phyloP scores from a whole-genome alignment of 2,113 vertebrate species.

The Phrynocephalus versicolor region DNA sequence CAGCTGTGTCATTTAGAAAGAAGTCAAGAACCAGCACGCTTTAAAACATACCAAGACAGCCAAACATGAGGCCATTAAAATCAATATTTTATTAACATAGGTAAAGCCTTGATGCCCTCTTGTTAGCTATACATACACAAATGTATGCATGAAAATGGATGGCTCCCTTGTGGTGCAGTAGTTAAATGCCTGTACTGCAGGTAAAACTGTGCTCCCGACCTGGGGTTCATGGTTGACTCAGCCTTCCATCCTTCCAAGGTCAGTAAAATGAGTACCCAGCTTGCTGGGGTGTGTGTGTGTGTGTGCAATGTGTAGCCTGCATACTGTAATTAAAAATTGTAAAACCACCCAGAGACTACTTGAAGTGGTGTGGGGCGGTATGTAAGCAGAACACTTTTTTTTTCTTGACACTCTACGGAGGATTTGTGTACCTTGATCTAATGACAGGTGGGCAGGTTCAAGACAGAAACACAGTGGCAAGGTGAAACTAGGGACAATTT shows the following conservation, averaged over 20 bases:
- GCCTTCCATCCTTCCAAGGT: no score
- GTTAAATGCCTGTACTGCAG: no score
- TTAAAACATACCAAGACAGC: not conserved
- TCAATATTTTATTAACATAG: not conserved
- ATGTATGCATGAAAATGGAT: not conserved
- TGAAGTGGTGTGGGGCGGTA: no score
- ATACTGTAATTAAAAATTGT: no score
- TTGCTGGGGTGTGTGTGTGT: no score
- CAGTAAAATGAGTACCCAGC: no score
- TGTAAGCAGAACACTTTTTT: no score
- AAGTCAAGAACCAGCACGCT: conserved; percentile 15
- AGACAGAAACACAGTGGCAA: not conserved
- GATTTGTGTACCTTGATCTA: not conserved
- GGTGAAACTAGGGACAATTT: not conserved
- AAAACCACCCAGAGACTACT: no score
- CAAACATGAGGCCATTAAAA: not conserved
- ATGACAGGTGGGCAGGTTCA: not conserved
- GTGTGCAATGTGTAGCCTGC: no score
- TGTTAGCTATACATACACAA: not conserved
- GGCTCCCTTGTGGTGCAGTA: no score
- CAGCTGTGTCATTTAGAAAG: not conserved
- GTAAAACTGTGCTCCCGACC: no score
- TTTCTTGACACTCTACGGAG: not conserved
- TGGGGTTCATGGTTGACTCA: no score
- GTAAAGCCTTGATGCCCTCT: not conserved